Percentiles rank a stretch among this genome's conserved stretches.
Evolutionary conservation across 2,113 vertebrate species (phyloP).

Genomic region (Pantherophis guttatus): DNA sequence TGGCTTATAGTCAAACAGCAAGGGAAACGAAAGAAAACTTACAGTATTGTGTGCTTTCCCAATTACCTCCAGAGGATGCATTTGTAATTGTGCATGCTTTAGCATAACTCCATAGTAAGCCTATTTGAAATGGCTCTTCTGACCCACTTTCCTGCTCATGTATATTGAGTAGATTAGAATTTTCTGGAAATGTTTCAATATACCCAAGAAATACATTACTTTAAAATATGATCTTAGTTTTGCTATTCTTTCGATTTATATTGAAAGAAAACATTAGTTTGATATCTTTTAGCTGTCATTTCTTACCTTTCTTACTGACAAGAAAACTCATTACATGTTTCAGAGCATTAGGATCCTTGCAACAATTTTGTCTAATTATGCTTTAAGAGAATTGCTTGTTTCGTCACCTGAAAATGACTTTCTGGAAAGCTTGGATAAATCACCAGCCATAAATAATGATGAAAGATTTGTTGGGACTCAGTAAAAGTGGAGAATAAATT

Average conservation of each 20-base stretch:
- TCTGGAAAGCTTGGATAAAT: neutral
- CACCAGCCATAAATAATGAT: neutral
- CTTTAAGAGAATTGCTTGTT: neutral
- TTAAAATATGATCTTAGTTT: neutral
- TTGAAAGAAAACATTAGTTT: neutral
- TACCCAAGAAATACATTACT: accelerated
- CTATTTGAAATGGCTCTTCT: neutral
- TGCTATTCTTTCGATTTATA: neutral
- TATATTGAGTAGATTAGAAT: neutral
- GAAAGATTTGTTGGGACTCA: neutral
- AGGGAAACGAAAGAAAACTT: neutral
- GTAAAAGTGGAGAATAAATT: neutral
- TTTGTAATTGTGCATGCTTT: neutral
- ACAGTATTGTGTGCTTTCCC: neutral
- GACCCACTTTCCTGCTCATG: neutral
- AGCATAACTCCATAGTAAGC: neutral
- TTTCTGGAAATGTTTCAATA: neutral
- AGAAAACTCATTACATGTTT: neutral
- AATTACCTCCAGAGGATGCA: neutral
- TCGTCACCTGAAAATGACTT: constrained; percentile 1
- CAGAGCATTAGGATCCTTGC: neutral
- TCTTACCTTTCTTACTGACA: too few species aligned
- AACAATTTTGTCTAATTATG: neutral
- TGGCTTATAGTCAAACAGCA: neutral
- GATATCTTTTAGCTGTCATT: neutral